Percentiles rank a stretch among this genome's conserved stretches.
Evolutionary conservation across 2,113 vertebrate species (phyloP).

Genomic region (Bufo gargarizans): DNA sequence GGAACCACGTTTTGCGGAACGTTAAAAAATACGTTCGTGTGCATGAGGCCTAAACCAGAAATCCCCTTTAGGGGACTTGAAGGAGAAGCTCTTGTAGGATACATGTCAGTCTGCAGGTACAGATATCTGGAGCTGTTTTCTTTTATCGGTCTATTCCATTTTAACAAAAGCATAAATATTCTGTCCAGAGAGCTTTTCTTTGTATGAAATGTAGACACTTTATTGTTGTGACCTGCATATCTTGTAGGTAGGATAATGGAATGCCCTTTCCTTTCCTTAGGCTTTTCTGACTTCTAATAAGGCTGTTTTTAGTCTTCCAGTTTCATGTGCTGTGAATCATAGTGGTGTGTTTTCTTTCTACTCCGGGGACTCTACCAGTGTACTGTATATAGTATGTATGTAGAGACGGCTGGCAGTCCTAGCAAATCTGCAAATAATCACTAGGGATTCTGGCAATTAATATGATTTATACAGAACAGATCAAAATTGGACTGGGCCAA

Average conservation of each 20-base stretch:
- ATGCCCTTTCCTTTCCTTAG: conserved; percentile 33
- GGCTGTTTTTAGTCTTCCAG: conserved; percentile 13
- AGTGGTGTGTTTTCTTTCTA: not conserved
- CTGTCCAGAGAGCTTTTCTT: conserved; percentile 5
- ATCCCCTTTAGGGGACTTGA: not conserved
- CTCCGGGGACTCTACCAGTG: not conserved
- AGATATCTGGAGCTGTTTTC: not conserved
- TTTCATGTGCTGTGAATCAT: not conserved
- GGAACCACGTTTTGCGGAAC: no score
- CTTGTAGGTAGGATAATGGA: conserved; percentile 38
- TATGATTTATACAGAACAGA: not conserved
- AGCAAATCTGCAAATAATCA: not conserved
- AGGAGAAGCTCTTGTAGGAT: not conserved
- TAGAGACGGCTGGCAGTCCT: not conserved
- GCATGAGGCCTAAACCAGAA: no score
- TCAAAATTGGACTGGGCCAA: not conserved
- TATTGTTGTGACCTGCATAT: conserved; percentile 20
- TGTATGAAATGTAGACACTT: conserved; percentile 12
- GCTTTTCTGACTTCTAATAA: conserved; percentile 36
- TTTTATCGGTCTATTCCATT: conserved; percentile 1
- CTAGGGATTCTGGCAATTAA: not conserved
- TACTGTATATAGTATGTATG: not conserved
- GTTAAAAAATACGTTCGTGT: no score
- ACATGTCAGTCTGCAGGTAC: not conserved
- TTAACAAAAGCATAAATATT: conserved; percentile 39